These are phyloP conservation scores for Bedellia somnulentella DNA, from an alignment of 2,888 invertebrate genomes.

Conservation along the genomic window DNA sequence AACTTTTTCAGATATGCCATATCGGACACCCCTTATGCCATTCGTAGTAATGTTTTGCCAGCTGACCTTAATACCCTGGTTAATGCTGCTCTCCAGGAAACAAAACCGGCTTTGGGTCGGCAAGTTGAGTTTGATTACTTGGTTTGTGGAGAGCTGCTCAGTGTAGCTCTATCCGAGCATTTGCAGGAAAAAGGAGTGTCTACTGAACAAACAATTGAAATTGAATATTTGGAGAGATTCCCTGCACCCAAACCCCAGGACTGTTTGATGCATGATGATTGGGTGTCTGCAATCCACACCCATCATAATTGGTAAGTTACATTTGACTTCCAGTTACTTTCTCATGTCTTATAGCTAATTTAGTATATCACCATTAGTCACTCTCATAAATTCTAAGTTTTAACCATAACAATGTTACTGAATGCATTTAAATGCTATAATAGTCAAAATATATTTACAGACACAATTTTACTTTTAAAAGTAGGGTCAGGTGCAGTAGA, in stretches of 20 bases:
- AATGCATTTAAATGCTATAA: too few species aligned
- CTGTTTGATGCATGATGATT: conserved; percentile 93
- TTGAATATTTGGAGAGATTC: conserved; percentile 89
- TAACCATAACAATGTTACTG: too few species aligned
- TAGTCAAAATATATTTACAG: too few species aligned
- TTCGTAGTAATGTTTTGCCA: conserved; percentile 71
- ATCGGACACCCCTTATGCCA: conserved; percentile 81
- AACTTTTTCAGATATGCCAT: conserved; percentile 78
- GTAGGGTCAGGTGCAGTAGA: too few species aligned
- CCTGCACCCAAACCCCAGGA: conserved; percentile 92
- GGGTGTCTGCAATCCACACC: conserved; percentile 89
- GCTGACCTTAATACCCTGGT: conserved; percentile 76
- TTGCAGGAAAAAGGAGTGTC: conserved; percentile 74
- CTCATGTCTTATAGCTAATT: too few species aligned
- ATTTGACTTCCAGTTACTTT: too few species aligned
- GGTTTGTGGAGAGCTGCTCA: conserved; percentile 79
- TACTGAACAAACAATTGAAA: conserved; percentile 80
- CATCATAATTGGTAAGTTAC: conserved; percentile 64
- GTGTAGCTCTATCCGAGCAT: conserved; percentile 72
- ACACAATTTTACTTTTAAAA: too few species aligned
- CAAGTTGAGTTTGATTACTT: conserved; percentile 84
- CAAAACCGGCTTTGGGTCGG: conserved; percentile 24
- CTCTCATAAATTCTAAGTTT: too few species aligned
- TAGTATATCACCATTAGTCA: too few species aligned
- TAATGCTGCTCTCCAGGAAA: conserved; percentile 74